Evolutionary conservation across 2,888 invertebrate genomes (phyloP).

Genomic region (Panzeria rudis): DNA sequence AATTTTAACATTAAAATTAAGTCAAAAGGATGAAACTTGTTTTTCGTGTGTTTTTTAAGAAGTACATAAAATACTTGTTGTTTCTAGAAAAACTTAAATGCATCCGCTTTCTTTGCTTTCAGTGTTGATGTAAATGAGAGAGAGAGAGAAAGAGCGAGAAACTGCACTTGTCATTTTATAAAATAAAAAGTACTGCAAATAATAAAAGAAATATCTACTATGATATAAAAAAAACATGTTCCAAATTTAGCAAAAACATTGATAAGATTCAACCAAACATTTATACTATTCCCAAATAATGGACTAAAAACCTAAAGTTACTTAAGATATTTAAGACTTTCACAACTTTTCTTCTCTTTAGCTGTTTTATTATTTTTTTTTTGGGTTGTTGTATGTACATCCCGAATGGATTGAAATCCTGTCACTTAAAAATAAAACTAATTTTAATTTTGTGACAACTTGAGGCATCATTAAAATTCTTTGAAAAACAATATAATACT

Average conservation of each 20-base stretch:
- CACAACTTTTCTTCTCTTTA: neutral
- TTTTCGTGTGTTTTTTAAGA: neutral
- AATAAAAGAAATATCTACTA: too few species aligned
- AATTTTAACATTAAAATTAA: neutral
- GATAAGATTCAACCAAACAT: slow-evolving; percentile 44
- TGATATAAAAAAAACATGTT: too few species aligned
- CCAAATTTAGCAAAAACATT: neutral
- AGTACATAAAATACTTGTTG: neutral
- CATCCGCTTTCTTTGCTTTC: neutral
- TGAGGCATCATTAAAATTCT: slow-evolving; percentile 62
- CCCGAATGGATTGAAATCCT: slow-evolving; percentile 26
- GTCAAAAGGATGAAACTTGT: neutral
- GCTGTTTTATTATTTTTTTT: neutral
- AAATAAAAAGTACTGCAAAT: neutral
- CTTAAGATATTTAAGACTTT: slow-evolving; percentile 27
- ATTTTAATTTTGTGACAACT: too few species aligned
- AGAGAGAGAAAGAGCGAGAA: neutral
- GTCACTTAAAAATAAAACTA: slow-evolving; percentile 44
- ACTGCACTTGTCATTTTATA: slow-evolving; percentile 22
- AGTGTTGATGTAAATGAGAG: neutral
- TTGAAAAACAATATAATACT: slow-evolving; percentile 20
- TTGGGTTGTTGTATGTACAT: neutral
- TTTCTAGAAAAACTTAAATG: neutral
- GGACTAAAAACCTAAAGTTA: slow-evolving; percentile 6
- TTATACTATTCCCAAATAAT: slow-evolving; percentile 7